Evolutionary conservation across 2,888 invertebrate genomes (phyloP), one percentile per base, ranked within the genome.

Genomic region (Coleophora deauratella): DNA sequence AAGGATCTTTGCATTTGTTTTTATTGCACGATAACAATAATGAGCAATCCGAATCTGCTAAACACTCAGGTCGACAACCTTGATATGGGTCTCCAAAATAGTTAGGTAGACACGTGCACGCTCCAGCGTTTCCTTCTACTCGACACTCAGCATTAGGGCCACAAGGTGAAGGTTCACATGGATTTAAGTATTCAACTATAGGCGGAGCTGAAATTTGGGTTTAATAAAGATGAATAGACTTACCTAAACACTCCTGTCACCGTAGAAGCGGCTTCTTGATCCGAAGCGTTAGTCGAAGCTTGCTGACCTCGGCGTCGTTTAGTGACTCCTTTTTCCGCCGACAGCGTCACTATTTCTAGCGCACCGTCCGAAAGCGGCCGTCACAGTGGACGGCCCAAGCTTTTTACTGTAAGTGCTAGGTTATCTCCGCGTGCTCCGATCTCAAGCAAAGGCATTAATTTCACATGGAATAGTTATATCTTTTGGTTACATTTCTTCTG

Each of bases 21-120:
- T 86, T 86, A 49, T 88, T 86, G 66, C 91, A 92, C 35, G 91
- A 88, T 66, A 73, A 80, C 51, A 82, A 85, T 42, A 90, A 82
- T n/a, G 88, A 77, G 60, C 91, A 91, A 62, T 91, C 91, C 28
- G 89, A 86, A 67, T 91, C 89, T 35, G 89, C 76, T 52, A 89
- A 75, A 61, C 91, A 91, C 70, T 91, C 91, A 21, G 91, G 91
- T 63, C 90, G 87, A 62, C 93, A 93, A 43, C 89, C 88, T 77
- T 91, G 89, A 60, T 91, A 93, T 33, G 94, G 93, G 66, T 93
- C 91, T 52, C 94, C 94, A 54, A 90, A 88, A 70, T 91, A 91
- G 49, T 91, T 91, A 6, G 89, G 86, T 42, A 89, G 68, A 64
- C 93, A 93, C 51, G 88, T 87, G 62, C 94, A 94, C 35, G 92